phyloP scores from a whole-genome alignment of 2,797 vertebrate species.

The Poecilia velifera region DNA sequence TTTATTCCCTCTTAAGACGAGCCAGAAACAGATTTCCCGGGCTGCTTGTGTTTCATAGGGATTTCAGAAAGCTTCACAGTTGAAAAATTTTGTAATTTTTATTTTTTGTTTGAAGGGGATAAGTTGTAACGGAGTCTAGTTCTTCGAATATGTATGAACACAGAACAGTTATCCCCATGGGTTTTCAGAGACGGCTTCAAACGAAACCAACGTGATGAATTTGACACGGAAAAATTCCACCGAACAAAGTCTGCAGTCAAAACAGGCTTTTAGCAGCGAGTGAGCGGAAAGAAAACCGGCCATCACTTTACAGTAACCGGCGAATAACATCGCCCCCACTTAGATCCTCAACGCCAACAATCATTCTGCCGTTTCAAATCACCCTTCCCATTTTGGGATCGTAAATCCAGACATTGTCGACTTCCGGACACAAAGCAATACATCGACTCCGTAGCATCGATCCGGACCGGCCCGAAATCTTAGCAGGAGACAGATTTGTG shows the following conservation, averaged over 20 bases:
- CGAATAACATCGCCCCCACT: slow-evolving; percentile 37
- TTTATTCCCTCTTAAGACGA: slow-evolving; percentile 17
- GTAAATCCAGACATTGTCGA: slow-evolving; percentile 55
- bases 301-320: slow-evolving; percentile 30
- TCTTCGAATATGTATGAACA: slow-evolving; percentile 1
- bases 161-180: background rate
- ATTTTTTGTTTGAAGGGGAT: background rate
- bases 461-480: slow-evolving; percentile 51
- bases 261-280: slow-evolving; percentile 31
- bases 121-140: background rate
- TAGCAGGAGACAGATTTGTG: slow-evolving; percentile 45
- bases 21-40: slow-evolving; percentile 33
- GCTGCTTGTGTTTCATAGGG: slow-evolving; percentile 36
- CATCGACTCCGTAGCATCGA: slow-evolving; percentile 69
- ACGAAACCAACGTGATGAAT: slow-evolving; percentile 38
- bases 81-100: slow-evolving; percentile 19
- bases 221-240: slow-evolving; percentile 20
- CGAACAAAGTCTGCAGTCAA: slow-evolving; percentile 31
- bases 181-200: slow-evolving; percentile 21
- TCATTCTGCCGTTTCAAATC: slow-evolving; percentile 58
- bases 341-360: slow-evolving; percentile 61
- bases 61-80: slow-evolving; percentile 39
- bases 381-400: slow-evolving; percentile 52
- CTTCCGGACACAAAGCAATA: slow-evolving; percentile 64
- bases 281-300: slow-evolving; percentile 38